phyloP scores from a whole-genome alignment of 2,113 vertebrate species.

The Oreocharis arfaki region DNA sequence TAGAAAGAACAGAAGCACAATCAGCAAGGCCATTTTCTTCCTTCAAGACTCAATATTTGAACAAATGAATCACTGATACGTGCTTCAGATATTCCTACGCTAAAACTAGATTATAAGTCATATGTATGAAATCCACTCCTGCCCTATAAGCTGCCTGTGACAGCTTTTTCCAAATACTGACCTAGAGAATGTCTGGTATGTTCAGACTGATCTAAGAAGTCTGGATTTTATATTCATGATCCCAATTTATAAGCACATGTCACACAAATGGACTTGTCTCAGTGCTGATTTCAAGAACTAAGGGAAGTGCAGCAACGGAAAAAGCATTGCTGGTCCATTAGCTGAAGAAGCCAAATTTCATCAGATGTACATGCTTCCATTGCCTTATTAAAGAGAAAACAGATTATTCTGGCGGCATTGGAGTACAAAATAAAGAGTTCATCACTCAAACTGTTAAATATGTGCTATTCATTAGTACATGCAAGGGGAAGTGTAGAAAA shows the following conservation, averaged over 20 bases:
- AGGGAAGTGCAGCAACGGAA: neutral
- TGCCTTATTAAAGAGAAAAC: neutral
- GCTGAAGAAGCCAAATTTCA: neutral
- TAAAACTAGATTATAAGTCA: constrained; percentile 25
- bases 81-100: neutral
- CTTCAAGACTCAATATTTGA: constrained; percentile 8
- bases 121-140: neutral
- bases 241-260: neutral
- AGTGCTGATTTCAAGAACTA: neutral
- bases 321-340: neutral
- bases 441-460: neutral
- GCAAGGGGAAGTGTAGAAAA: neutral
- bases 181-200: constrained; percentile 39
- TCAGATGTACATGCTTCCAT: neutral
- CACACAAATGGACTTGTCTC: neutral
- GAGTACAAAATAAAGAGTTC: neutral
- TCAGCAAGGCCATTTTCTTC: neutral
- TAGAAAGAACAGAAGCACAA: constrained; percentile 16
- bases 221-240: neutral
- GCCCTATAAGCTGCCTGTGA: neutral
- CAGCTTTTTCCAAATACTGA: neutral
- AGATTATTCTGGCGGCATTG: neutral
- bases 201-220: constrained; percentile 17
- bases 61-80: constrained; percentile 4
- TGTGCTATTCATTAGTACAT: neutral